Percentiles rank a stretch among this genome's conserved stretches.
Conservation (phyloP, 2,888 invertebrate species). For the Parnassius orleans region DNA sequence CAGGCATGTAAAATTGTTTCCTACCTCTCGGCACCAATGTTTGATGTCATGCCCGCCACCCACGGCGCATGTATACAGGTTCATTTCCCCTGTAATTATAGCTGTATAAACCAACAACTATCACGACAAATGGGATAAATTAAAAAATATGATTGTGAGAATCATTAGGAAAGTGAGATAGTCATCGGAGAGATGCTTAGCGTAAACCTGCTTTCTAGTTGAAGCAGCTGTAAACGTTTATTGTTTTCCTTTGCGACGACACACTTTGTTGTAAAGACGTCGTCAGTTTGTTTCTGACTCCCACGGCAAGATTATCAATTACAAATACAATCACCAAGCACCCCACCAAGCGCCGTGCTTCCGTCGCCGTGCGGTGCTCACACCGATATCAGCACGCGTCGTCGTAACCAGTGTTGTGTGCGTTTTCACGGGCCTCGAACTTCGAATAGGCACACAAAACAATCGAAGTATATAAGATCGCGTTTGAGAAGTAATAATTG, state of each 20-base stretch:
- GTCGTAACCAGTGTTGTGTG: slow-evolving; percentile 18
- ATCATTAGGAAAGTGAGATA: slow-evolving; percentile 27
- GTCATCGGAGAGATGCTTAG: slow-evolving; percentile 27
- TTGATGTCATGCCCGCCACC: too few species aligned
- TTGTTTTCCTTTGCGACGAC: slow-evolving; percentile 33
- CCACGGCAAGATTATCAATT: slow-evolving; percentile 41
- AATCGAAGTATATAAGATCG: background rate
- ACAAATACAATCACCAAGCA: slow-evolving; percentile 25
- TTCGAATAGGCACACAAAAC: slow-evolving; percentile 1
- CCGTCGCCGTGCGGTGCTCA: slow-evolving; percentile 29
- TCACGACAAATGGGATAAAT: too few species aligned
- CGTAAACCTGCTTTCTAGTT: slow-evolving; percentile 23
- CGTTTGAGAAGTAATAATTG: background rate
- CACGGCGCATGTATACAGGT: too few species aligned
- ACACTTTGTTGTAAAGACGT: slow-evolving; percentile 26
- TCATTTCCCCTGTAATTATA: too few species aligned
- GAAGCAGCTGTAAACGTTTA: slow-evolving; percentile 25
- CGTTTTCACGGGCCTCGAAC: too few species aligned
- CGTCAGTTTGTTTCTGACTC: slow-evolving; percentile 34
- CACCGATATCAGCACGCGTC: slow-evolving; percentile 18
- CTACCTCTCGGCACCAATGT: too few species aligned
- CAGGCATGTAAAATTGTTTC: too few species aligned
- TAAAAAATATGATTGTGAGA: slow-evolving; percentile 7
- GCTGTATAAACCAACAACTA: too few species aligned
- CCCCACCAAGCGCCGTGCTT: slow-evolving; percentile 29